Conservation (phyloP, 2,113 vertebrate species). For the Pitta sordida region DNA sequence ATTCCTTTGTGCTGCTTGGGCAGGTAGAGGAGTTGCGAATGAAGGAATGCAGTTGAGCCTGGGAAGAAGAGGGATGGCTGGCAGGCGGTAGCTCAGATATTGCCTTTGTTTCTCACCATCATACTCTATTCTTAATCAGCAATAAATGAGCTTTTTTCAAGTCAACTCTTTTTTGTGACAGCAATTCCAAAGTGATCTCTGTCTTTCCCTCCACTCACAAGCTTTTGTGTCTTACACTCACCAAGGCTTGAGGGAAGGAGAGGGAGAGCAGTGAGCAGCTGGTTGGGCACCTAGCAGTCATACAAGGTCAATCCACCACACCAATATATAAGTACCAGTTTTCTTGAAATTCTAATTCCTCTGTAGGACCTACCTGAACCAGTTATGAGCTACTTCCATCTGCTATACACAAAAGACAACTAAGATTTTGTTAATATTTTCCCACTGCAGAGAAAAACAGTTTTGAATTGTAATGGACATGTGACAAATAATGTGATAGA, state of each 20-base stretch:
- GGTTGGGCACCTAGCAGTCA: background rate
- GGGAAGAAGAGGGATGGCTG: background rate
- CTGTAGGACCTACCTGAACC: background rate
- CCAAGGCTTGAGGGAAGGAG: background rate
- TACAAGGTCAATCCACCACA: background rate
- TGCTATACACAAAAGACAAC: background rate
- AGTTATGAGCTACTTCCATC: background rate
- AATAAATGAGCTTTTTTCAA: background rate
- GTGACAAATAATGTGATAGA: background rate
- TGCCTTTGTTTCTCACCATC: background rate
- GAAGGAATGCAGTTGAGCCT: background rate
- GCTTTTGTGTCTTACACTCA: background rate
- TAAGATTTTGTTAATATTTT: background rate
- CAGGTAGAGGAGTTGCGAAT: background rate
- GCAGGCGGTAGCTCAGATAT: background rate
- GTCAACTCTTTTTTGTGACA: background rate
- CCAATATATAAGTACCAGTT: background rate
- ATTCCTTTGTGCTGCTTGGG: background rate
- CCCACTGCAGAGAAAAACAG: background rate
- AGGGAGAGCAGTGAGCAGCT: background rate
- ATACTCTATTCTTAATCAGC: background rate
- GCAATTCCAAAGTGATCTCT: background rate
- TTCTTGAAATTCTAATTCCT: background rate
- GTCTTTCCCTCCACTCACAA: background rate
- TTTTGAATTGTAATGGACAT: background rate